Evolutionary conservation across 2,113 vertebrate genomes (phyloP).

Genomic region (Pitta sordida): DNA sequence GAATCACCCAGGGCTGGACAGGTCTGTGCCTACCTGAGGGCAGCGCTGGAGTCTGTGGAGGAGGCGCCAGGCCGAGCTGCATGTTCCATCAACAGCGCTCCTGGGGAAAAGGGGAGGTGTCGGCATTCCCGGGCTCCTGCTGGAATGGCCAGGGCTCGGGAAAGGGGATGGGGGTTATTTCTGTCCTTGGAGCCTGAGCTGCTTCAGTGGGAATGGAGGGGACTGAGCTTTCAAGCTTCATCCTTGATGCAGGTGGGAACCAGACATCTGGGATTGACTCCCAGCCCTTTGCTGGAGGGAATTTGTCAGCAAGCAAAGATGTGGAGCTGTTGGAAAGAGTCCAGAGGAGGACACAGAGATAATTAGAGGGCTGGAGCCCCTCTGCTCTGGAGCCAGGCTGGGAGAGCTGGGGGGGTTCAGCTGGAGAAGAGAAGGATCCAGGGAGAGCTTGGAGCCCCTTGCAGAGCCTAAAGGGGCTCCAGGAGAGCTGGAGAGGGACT

Average conservation of each 20-base stretch:
- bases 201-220: background rate
- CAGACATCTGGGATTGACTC: background rate
- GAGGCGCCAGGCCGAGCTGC: constrained; percentile 68
- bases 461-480: background rate
- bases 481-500: background rate
- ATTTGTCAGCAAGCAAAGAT: background rate
- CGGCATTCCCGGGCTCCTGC: background rate
- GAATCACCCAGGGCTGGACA: accelerated
- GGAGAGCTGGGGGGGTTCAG: background rate
- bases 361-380: background rate
- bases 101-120: constrained; percentile 28
- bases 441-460: background rate
- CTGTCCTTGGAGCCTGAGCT: background rate
- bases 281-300: background rate
- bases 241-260: background rate
- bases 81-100: constrained; percentile 78
- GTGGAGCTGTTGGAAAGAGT: background rate
- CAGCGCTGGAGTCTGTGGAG: constrained; percentile 59
- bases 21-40: constrained; percentile 62
- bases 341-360: accelerated
- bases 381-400: background rate
- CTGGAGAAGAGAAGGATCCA: background rate
- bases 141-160: background rate
- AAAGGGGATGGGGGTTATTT: accelerated
- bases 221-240: background rate